Conservation (phyloP, 2,113 vertebrate species). For the Gambusia affinis region DNA sequence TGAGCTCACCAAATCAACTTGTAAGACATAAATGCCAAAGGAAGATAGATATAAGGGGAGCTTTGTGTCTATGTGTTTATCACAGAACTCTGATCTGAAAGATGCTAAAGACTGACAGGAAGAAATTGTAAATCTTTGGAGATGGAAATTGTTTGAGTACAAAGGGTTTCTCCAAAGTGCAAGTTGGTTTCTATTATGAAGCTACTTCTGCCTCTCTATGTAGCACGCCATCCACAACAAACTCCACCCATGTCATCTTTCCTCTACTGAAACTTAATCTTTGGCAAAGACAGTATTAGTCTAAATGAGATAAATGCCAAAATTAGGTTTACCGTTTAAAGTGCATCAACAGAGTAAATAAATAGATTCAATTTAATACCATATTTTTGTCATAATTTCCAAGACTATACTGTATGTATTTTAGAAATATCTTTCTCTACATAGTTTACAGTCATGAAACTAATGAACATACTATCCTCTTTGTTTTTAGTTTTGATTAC, state of each 20-base stretch:
- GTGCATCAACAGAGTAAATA: slow-evolving; percentile 75
- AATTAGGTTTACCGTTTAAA: slow-evolving; percentile 70
- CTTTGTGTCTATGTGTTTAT: not conserved
- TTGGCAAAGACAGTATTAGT: slow-evolving; percentile 72
- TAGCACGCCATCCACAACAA: slow-evolving; percentile 25
- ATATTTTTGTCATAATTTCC: slow-evolving; percentile 35
- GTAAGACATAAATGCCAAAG: not conserved
- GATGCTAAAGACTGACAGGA: slow-evolving; percentile 12
- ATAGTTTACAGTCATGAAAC: slow-evolving; percentile 58
- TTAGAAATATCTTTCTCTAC: slow-evolving; percentile 49
- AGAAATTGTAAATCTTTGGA: slow-evolving; percentile 58
- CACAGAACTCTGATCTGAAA: not conserved
- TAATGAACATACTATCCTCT: slow-evolving; percentile 58
- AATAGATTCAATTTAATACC: slow-evolving; percentile 52
- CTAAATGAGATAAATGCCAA: slow-evolving; percentile 46
- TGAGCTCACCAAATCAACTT: not conserved
- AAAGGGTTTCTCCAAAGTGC: slow-evolving; percentile 40
- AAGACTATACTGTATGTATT: slow-evolving; percentile 50
- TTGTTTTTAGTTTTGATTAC: slow-evolving; percentile 54
- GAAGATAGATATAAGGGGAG: not conserved
- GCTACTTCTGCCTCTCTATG: slow-evolving; percentile 19
- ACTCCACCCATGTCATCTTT: slow-evolving; percentile 12
- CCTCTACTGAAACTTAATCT: slow-evolving; percentile 55
- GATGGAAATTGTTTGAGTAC: slow-evolving; percentile 38
- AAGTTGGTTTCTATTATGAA: slow-evolving; percentile 51